A percentile compares a stretch with the other conserved stretches of the same genome.
These are phyloP conservation scores for Istiophorus platypterus DNA, from an alignment of 2,113 vertebrate species.

Conservation along the genomic window DNA sequence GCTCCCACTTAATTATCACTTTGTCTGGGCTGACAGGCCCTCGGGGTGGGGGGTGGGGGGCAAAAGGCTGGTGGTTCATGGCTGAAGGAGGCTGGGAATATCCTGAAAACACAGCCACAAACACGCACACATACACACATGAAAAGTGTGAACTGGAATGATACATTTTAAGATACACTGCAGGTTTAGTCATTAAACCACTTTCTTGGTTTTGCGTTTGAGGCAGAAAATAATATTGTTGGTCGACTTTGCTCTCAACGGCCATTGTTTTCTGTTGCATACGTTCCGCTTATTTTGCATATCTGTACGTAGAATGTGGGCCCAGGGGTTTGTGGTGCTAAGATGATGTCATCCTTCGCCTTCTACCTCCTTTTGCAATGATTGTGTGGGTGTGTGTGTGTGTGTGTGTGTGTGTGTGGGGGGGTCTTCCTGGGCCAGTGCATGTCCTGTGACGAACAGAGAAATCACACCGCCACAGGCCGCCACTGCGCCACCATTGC, in stretches of 20 bases:
- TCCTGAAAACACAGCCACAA: conserved; percentile 10
- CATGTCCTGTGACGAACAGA: too few species aligned
- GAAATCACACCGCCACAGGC: too few species aligned
- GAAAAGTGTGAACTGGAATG: conserved; percentile 16
- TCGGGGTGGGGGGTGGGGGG: conserved; percentile 60
- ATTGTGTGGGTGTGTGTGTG: too few species aligned
- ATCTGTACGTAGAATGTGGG: too few species aligned
- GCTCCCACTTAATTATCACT: conserved; percentile 84
- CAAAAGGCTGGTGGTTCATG: conserved; percentile 35
- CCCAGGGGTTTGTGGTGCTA: too few species aligned
- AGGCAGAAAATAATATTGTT: not conserved
- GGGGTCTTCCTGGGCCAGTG: too few species aligned
- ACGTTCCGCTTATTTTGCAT: not conserved
- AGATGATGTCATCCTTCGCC: too few species aligned
- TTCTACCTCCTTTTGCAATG: too few species aligned
- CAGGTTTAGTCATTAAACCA: not conserved
- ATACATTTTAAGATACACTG: not conserved
- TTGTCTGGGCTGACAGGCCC: conserved; percentile 76
- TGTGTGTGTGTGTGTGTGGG: too few species aligned
- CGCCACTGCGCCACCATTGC: too few species aligned
- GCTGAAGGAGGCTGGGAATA: conserved; percentile 45
- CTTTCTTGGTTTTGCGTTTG: not conserved
- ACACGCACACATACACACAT: not conserved
- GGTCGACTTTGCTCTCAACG: not conserved
- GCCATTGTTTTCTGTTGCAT: not conserved